Evolutionary conservation across 2,888 invertebrate species (phyloP).

Genomic region (Heteromyza rotundicornis): DNA sequence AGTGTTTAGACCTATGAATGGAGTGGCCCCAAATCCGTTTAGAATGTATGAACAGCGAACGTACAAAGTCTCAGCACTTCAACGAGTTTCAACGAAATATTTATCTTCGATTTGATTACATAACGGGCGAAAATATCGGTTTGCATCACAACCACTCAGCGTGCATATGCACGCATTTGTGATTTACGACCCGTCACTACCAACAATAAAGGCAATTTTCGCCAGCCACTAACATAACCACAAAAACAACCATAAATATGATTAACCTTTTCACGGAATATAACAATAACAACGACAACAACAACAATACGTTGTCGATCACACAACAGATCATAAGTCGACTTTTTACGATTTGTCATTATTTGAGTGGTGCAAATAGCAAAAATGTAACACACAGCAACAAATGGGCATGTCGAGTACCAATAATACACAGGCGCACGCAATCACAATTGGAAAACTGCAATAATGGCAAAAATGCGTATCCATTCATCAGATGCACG

Average conservation of each 20-base stretch:
- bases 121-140: no score
- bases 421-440: not conserved
- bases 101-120: no score
- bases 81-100: no score
- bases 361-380: not conserved
- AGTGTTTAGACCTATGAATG: no score
- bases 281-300: not conserved
- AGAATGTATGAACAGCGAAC: no score
- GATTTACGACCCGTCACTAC: constrained; percentile 17
- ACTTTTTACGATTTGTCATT: not conserved
- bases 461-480: constrained; percentile 4
- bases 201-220: constrained; percentile 17
- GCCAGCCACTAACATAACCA: constrained; percentile 7
- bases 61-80: no score
- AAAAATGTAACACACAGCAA: not conserved
- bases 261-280: constrained; percentile 10
- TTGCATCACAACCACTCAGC: no score
- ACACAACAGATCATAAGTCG: no score
- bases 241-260: constrained; percentile 11
- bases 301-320: not conserved
- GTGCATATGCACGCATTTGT: not conserved
- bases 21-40: no score
- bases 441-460: constrained; percentile 7
- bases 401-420: not conserved
- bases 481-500: constrained; percentile 11